Evolutionary conservation across 2,113 vertebrate species (phyloP).

Genomic region (Cynoglossus semilaevis): DNA sequence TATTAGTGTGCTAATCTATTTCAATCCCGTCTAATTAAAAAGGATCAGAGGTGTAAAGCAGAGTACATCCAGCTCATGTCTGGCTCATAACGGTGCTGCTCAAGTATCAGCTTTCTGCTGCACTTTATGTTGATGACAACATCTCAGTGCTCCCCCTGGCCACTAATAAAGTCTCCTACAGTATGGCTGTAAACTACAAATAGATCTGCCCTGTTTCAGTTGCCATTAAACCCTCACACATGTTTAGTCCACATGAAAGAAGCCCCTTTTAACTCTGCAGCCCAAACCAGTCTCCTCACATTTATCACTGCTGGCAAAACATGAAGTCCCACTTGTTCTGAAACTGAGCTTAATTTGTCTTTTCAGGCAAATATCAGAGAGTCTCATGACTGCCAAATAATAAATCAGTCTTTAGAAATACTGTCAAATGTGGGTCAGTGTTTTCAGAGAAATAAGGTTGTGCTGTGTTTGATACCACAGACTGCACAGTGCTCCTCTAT

Average conservation of each 20-base stretch:
- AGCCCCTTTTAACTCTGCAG: constrained; percentile 1
- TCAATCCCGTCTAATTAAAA: constrained; percentile 53
- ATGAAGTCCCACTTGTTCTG: constrained; percentile 28
- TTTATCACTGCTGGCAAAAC: constrained; percentile 29
- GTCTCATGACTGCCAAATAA: constrained; percentile 50
- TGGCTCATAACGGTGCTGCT: constrained; percentile 17
- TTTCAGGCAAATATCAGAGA: constrained; percentile 34
- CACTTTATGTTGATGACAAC: constrained; percentile 5
- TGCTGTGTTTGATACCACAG: constrained; percentile 17
- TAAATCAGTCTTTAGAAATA: constrained; percentile 49
- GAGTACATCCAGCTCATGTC: constrained; percentile 40
- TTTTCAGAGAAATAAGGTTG: constrained; percentile 36
- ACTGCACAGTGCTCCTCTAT: constrained; percentile 9
- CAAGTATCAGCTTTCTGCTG: constrained; percentile 3
- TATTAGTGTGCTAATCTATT: constrained; percentile 55
- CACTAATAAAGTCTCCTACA: constrained; percentile 8
- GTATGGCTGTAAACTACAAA: constrained; percentile 34
- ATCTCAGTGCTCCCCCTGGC: constrained; percentile 33
- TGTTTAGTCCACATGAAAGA: constrained; percentile 39
- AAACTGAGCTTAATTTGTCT: constrained; percentile 42
- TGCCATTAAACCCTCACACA: constrained; percentile 30
- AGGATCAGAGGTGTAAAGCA: constrained; percentile 30
- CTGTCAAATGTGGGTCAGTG: constrained; percentile 46
- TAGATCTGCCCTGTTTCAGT: constrained; percentile 13
- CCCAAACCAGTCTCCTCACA: constrained; percentile 16